phyloP scores from a whole-genome alignment of 2,797 vertebrate species.

The Chrosomus eos region DNA sequence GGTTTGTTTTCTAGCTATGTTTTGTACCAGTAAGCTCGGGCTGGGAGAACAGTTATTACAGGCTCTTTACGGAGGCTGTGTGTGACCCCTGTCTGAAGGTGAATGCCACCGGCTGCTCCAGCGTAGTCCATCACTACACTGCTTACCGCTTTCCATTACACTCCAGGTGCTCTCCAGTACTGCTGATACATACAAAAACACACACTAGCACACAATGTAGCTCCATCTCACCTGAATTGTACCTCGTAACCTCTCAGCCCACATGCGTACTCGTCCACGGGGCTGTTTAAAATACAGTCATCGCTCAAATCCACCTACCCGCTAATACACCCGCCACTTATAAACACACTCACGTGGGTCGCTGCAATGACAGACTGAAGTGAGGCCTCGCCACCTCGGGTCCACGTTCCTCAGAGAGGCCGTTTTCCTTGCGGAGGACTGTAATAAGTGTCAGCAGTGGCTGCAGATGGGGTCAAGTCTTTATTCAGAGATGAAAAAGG shows the following conservation, averaged over 20 bases:
- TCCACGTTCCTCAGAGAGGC: constrained; percentile 16
- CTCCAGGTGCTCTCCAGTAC: constrained; percentile 58
- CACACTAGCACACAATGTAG: constrained; percentile 24
- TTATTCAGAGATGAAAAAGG: constrained; percentile 31
- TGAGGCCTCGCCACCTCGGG: constrained; percentile 27
- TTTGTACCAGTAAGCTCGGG: constrained; percentile 56
- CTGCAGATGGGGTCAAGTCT: constrained; percentile 35
- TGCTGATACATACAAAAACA: constrained; percentile 37
- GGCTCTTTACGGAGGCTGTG: constrained; percentile 72
- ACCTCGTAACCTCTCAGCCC: constrained; percentile 29
- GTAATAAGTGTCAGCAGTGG: constrained; percentile 52
- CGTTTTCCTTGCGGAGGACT: neutral
- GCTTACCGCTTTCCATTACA: constrained; percentile 65
- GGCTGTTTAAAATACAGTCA: constrained; percentile 42
- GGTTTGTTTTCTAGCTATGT: constrained; percentile 17
- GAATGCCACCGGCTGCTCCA: constrained; percentile 67
- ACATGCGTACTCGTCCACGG: constrained; percentile 9
- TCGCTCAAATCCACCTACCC: constrained; percentile 24
- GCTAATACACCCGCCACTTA: constrained; percentile 26
- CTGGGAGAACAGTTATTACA: constrained; percentile 70
- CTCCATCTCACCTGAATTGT: constrained; percentile 7
- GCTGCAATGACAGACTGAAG: constrained; percentile 27
- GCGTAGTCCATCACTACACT: constrained; percentile 69
- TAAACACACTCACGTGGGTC: constrained; percentile 43
- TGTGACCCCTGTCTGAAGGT: constrained; percentile 77